phyloP scores from a whole-genome alignment of 1,140 invertebrate species.

The Drosophila ficusphila region DNA sequence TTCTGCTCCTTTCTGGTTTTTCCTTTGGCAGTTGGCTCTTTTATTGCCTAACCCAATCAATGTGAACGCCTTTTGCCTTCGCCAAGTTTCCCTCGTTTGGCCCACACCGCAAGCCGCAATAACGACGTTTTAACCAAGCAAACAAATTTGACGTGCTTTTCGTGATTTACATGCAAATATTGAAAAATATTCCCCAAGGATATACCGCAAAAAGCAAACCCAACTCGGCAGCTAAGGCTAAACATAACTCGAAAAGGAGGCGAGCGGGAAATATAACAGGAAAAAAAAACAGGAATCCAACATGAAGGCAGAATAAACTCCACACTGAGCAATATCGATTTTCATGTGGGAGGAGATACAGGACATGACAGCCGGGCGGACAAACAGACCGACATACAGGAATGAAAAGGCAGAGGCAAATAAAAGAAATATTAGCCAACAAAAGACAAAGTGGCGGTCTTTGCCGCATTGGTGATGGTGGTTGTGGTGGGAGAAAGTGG shows the following conservation, averaged over 20 bases:
- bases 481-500: not conserved
- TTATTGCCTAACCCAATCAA: conserved; percentile 82
- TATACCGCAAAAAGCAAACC: conserved; percentile 77
- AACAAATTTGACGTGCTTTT: conserved; percentile 84
- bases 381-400: conserved; percentile 23
- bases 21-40: conserved; percentile 21
- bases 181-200: conserved; percentile 83
- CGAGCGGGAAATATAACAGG: conserved; percentile 15
- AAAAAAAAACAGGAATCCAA: conserved; percentile 15
- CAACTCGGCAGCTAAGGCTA: conserved; percentile 43
- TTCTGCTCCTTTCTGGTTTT: no score
- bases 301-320: conserved; percentile 47
- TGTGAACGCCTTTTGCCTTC: conserved; percentile 61
- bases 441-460: conserved; percentile 76
- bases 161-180: conserved; percentile 84
- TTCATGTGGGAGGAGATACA: conserved; percentile 55
- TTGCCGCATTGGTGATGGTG: not conserved
- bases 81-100: conserved; percentile 10
- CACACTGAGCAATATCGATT: conserved; percentile 75
- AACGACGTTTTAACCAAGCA: conserved; percentile 81
- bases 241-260: conserved; percentile 49
- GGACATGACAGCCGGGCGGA: conserved; percentile 38
- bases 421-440: conserved; percentile 80
- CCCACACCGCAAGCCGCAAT: conserved; percentile 65
- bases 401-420: conserved; percentile 58